Evolutionary conservation across 1,140 invertebrate species (phyloP).

Genomic region (Danaus melanippus): DNA sequence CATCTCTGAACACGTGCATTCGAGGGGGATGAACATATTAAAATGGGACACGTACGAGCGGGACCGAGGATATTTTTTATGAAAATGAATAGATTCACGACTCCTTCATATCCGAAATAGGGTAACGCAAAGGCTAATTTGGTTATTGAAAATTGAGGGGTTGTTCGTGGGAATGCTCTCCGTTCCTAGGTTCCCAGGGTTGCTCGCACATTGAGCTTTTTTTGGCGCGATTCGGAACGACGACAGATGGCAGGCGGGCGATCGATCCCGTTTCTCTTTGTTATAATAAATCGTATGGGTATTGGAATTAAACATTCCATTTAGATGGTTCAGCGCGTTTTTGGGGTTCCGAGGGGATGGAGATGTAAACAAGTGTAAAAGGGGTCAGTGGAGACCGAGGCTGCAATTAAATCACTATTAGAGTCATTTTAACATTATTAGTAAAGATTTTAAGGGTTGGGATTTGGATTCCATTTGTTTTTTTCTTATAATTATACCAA

Average conservation of each 20-base stretch:
- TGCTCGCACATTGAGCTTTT: conserved; percentile 66
- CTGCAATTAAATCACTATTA: conserved; percentile 70
- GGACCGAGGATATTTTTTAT: conserved; percentile 63
- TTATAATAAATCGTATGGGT: conserved; percentile 69
- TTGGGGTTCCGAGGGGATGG: conserved; percentile 52
- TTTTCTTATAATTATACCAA: conserved; percentile 48
- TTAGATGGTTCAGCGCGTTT: conserved; percentile 62
- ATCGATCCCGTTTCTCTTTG: conserved; percentile 60
- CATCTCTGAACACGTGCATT: conserved; percentile 68
- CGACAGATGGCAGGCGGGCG: conserved; percentile 68
- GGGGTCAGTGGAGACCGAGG: conserved; percentile 60
- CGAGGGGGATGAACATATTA: conserved; percentile 60
- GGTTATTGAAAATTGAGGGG: conserved; percentile 72
- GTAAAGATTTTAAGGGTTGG: conserved; percentile 46
- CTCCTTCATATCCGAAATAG: conserved; percentile 70
- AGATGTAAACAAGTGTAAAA: conserved; percentile 73
- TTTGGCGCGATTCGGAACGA: conserved; percentile 64
- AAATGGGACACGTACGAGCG: conserved; percentile 24
- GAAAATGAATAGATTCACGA: conserved; percentile 69
- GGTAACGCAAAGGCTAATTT: conserved; percentile 72
- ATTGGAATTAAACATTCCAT: conserved; percentile 69
- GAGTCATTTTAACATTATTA: conserved; percentile 61
- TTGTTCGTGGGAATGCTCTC: conserved; percentile 69
- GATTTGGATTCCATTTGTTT: conserved; percentile 22
- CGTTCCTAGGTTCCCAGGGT: conserved; percentile 68